phyloP scores from a whole-genome alignment of 2,113 vertebrate species.

The Steatornis caripensis region DNA sequence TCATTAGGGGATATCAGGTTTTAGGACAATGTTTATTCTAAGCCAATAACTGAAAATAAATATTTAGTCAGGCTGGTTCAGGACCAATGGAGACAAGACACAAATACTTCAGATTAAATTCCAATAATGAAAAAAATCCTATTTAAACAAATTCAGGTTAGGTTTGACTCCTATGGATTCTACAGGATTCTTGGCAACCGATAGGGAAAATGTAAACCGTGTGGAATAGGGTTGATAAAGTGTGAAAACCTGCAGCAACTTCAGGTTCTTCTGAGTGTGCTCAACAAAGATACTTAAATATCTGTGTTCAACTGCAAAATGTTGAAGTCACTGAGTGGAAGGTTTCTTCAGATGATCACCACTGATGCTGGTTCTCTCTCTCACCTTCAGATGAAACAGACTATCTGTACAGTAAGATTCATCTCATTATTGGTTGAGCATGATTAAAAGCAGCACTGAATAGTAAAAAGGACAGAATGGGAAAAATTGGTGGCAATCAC shows the following conservation, averaged over 20 bases:
- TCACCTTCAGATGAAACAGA: not conserved
- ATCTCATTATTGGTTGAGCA: not conserved
- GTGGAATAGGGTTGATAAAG: not conserved
- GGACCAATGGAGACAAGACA: not conserved
- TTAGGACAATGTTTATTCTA: slow-evolving; percentile 9
- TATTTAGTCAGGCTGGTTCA: not conserved
- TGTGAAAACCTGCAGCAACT: not conserved
- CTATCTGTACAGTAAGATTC: not conserved
- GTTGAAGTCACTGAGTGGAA: not conserved
- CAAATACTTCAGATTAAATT: not conserved
- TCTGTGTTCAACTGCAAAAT: not conserved
- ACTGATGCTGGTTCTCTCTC: not conserved
- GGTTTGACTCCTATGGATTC: not conserved
- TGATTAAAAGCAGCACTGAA: not conserved
- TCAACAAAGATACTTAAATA: not conserved
- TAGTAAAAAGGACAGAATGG: not conserved
- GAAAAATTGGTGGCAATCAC: not conserved
- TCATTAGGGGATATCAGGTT: not conserved
- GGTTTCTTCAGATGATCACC: not conserved
- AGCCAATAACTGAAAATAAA: not conserved
- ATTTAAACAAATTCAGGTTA: not conserved
- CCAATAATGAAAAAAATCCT: not conserved
- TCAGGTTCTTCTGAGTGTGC: not conserved
- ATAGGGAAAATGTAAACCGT: not conserved
- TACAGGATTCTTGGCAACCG: not conserved